A percentile compares a stretch with the other conserved stretches of the same genome.
These are phyloP conservation scores for Peromyscus polionotus DNA, from an alignment of 2,113 vertebrate genomes.

Conservation along the genomic window DNA sequence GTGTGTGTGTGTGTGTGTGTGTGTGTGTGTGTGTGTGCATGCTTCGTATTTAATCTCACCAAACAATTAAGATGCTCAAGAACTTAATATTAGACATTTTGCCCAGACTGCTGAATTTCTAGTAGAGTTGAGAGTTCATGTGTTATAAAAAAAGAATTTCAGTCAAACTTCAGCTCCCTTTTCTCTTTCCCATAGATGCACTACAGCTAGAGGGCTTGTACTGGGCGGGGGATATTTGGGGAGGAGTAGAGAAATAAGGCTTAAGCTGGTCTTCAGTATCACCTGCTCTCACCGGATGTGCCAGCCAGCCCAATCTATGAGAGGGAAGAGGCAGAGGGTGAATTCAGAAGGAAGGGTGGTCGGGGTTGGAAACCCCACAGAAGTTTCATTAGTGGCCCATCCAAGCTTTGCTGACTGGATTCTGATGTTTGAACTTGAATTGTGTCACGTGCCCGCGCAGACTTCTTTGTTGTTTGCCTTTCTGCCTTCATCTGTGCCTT, in stretches of 20 bases:
- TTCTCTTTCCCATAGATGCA: not conserved
- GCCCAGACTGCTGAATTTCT: not conserved
- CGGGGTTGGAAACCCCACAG: not conserved
- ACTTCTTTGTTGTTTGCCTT: not conserved
- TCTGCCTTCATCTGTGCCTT: not conserved
- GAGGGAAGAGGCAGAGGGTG: not conserved
- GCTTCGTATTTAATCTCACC: slow-evolving; percentile 20
- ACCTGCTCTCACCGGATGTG: not conserved
- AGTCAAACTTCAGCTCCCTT: not conserved
- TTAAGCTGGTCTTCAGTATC: not conserved
- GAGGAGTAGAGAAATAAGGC: not conserved
- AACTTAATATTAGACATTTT: slow-evolving; percentile 29
- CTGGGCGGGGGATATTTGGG: not conserved
- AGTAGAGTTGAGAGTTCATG: not conserved
- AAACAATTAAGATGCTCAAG: not conserved
- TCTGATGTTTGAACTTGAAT: not conserved
- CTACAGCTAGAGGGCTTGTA: not conserved
- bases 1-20: too few species aligned
- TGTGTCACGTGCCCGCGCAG: not conserved
- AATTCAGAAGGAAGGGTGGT: not conserved
- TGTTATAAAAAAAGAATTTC: not conserved
- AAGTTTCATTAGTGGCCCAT: not conserved
- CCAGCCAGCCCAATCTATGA: not conserved
- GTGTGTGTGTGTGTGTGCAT: not conserved
- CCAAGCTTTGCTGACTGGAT: not conserved